Conservation (phyloP, 1,140 invertebrate species). For the Aporrectodea caliginosa region DNA sequence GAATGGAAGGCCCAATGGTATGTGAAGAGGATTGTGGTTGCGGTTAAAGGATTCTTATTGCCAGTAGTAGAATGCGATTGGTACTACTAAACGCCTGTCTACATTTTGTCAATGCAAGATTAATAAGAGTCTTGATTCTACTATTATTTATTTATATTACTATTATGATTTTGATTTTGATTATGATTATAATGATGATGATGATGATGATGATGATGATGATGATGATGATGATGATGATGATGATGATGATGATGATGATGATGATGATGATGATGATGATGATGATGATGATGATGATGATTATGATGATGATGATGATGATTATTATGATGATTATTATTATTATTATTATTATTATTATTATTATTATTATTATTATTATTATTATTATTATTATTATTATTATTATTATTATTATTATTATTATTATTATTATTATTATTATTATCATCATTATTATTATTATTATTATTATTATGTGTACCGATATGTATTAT, state of each 20-base stretch:
- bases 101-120: too few relatives aligned
- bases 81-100: too few relatives aligned
- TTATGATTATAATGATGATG: conserved; percentile 6
- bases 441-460: neutral
- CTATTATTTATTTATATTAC: too few relatives aligned
- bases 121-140: too few relatives aligned
- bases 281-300: conserved; percentile 18
- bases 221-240: conserved; percentile 16
- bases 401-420: neutral
- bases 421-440: neutral
- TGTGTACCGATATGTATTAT: too few relatives aligned
- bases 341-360: neutral
- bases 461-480: neutral
- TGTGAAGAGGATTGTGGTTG: too few relatives aligned
- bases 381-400: neutral
- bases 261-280: conserved; percentile 21
- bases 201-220: conserved; percentile 14
- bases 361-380: neutral
- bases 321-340: neutral
- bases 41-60: too few relatives aligned
- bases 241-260: conserved; percentile 21
- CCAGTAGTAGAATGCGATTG: too few relatives aligned
- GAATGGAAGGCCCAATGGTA: too few relatives aligned
- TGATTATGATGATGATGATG: conserved; percentile 3
- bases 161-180: neutral